A percentile compares a stretch with the other conserved stretches of the same genome.
Conservation (phyloP, 2,888 invertebrate species). For the Frankliniella intonsa region DNA sequence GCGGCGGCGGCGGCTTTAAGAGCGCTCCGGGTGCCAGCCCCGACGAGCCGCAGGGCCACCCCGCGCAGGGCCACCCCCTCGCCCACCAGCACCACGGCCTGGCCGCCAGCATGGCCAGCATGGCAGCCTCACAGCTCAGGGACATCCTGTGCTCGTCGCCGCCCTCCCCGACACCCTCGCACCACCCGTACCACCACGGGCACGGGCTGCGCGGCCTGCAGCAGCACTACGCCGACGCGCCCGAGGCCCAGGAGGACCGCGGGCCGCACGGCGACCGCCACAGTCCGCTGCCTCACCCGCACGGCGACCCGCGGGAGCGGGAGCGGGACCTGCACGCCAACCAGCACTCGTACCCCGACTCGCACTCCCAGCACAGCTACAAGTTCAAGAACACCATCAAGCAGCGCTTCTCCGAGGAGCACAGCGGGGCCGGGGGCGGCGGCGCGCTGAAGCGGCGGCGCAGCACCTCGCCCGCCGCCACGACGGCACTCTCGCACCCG, state of each 20-base stretch:
- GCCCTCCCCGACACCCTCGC: neutral
- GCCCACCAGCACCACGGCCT: neutral
- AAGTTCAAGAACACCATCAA: conserved; percentile 95
- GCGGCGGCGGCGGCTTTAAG: neutral
- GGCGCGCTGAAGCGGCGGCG: neutral
- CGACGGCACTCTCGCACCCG: conserved; percentile 28
- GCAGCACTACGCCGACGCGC: neutral
- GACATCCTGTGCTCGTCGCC: conserved; percentile 8
- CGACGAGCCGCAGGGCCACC: neutral
- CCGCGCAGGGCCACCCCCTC: neutral
- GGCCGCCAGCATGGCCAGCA: neutral
- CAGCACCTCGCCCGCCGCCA: conserved; percentile 15
- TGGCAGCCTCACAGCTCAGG: neutral
- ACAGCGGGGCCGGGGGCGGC: conserved; percentile 30
- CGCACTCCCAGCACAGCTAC: conserved; percentile 53
- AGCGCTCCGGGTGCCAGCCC: neutral
- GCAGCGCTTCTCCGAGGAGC: conserved; percentile 63
- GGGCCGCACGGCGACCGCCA: conserved; percentile 39
- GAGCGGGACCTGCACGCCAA: conserved; percentile 41
- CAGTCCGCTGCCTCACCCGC: neutral
- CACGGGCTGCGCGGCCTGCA: neutral
- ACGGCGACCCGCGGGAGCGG: conserved; percentile 35
- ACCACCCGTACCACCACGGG: conserved; percentile 42
- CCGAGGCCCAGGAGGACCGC: conserved; percentile 32
- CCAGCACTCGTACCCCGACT: conserved; percentile 43